Evolutionary conservation across 1,140 invertebrate genomes (phyloP).

Genomic region (roundworm (Caenorhabditis elegans)): DNA sequence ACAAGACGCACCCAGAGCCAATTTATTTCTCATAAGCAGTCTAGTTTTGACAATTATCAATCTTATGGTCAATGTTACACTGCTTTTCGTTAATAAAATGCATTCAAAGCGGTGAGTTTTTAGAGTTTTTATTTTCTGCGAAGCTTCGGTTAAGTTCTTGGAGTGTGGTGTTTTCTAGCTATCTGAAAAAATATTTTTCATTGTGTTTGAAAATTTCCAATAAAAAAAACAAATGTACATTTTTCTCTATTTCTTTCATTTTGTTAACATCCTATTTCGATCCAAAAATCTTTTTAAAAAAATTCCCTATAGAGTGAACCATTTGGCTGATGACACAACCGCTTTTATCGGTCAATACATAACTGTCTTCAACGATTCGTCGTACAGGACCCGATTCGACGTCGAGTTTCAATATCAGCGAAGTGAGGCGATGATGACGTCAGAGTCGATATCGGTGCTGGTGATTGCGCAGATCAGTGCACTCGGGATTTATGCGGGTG

Average conservation of each 20-base stretch:
- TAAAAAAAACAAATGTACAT: no score
- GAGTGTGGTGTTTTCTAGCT: neutral
- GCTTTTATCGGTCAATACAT: neutral
- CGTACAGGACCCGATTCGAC: constrained; percentile 11
- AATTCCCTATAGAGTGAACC: neutral
- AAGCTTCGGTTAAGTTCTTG: neutral
- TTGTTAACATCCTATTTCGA: neutral
- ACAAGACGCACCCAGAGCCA: neutral
- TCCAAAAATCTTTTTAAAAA: neutral
- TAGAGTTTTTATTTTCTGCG: neutral
- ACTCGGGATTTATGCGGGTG: neutral
- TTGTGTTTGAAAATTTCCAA: no score
- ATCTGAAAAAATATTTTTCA: no score
- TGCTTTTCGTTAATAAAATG: neutral
- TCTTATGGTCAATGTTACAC: neutral
- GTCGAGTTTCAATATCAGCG: constrained; percentile 12
- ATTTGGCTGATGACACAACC: constrained; percentile 1
- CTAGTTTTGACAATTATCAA: neutral
- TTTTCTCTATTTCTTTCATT: neutral
- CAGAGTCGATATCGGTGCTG: neutral
- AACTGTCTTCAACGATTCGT: neutral
- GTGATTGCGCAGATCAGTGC: constrained; percentile 7
- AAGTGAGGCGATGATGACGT: constrained; percentile 18
- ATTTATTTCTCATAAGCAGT: neutral
- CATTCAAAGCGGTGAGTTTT: neutral